Evolutionary conservation across 1,140 invertebrate species (phyloP).

Genomic region (Halotydeus destructor): DNA sequence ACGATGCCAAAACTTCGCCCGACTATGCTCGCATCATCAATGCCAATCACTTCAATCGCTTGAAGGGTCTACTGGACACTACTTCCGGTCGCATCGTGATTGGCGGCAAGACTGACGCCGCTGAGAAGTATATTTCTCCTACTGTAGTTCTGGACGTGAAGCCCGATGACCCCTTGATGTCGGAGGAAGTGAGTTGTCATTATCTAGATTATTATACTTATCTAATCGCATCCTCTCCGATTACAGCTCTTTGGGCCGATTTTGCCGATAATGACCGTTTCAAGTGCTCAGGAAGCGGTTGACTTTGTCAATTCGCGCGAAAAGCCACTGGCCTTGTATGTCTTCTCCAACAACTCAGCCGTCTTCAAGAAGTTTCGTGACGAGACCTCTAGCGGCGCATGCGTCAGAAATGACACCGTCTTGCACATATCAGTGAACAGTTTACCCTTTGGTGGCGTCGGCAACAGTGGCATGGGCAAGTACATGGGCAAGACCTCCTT

Average conservation of each 20-base stretch:
- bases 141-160: conserved; percentile 26
- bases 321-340: conserved; percentile 19
- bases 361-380: conserved; percentile 42
- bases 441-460: conserved; percentile 35
- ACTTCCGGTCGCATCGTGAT: conserved; percentile 15
- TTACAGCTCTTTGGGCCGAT: conserved; percentile 30
- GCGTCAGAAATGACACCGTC: conserved; percentile 72
- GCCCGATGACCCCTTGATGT: conserved; percentile 21
- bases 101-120: conserved; percentile 25
- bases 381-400: conserved; percentile 57
- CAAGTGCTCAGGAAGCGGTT: conserved; percentile 20
- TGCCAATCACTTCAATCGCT: conserved; percentile 26
- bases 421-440: conserved; percentile 47
- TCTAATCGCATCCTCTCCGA: conserved; percentile 2
- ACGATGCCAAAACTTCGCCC: conserved; percentile 22
- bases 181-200: no score
- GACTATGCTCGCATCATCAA: conserved; percentile 32
- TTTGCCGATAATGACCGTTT: conserved; percentile 27
- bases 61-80: conserved; percentile 13
- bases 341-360: conserved; percentile 17
- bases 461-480: conserved; percentile 33
- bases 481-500: conserved; percentile 36
- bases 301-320: conserved; percentile 20
- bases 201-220: conserved; percentile 14
- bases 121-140: conserved; percentile 25